A percentile compares a stretch with the other conserved stretches of the same genome.
phyloP scores from a whole-genome alignment of 92 coral and sea anemone species.

The Ricordea florida region DNA sequence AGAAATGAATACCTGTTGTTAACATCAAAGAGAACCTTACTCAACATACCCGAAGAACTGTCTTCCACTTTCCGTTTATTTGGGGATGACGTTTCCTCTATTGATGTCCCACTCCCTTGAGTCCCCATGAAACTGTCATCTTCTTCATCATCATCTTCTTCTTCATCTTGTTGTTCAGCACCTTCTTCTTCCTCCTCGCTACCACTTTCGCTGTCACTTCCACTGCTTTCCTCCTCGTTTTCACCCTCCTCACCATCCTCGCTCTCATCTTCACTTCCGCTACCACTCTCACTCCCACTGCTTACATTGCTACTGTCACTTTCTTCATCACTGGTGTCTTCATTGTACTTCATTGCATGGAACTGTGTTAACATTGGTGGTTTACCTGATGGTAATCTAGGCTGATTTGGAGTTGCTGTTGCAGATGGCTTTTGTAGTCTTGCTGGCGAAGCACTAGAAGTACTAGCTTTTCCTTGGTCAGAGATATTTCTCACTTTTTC shows the following conservation, averaged over 20 bases:
- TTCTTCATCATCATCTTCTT: conserved; percentile 68
- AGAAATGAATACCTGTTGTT: neutral
- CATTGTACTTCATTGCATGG: conserved; percentile 69
- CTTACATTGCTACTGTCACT: conserved; percentile 82
- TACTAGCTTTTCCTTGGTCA: conserved; percentile 9
- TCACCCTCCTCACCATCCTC: conserved; percentile 77
- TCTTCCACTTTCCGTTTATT: conserved; percentile 67
- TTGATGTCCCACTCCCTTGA: conserved; percentile 59
- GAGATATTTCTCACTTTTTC: neutral
- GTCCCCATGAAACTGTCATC: conserved; percentile 20
- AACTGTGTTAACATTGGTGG: conserved; percentile 90
- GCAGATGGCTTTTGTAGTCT: conserved; percentile 31
- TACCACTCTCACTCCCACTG: conserved; percentile 79
- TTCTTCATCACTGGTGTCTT: conserved; percentile 94
- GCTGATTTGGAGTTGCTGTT: conserved; percentile 39
- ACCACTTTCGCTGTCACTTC: conserved; percentile 76
- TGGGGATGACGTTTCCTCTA: conserved; percentile 53
- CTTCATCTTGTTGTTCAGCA: conserved; percentile 62
- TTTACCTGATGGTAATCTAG: conserved; percentile 74
- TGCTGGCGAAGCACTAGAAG: neutral
- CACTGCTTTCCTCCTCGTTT: conserved; percentile 69
- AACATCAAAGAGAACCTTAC: too few species aligned
- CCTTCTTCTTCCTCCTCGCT: conserved; percentile 80
- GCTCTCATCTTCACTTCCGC: conserved; percentile 78
- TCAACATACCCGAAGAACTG: conserved; percentile 8